Evolutionary conservation across 2,113 vertebrate species (phyloP).

Genomic region (Ictalurus furcatus): DNA sequence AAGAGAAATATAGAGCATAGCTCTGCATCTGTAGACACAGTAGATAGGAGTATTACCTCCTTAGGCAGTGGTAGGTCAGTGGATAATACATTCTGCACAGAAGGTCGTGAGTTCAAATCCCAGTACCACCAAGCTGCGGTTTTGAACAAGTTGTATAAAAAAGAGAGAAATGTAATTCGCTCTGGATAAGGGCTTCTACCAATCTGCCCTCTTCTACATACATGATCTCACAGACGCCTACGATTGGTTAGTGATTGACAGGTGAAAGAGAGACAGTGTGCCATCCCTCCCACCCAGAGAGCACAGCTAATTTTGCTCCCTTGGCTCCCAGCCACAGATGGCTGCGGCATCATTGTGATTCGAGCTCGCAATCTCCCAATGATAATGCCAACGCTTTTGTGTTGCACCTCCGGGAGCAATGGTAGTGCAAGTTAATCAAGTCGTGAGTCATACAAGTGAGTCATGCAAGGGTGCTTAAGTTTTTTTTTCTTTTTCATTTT

Average conservation of each 20-base stretch:
- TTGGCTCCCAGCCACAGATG: background rate
- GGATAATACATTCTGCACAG: too few relatives aligned
- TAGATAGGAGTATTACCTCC: background rate
- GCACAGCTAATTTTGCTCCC: background rate
- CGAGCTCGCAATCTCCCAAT: background rate
- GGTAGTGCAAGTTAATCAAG: background rate
- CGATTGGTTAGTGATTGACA: background rate
- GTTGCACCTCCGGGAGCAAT: background rate
- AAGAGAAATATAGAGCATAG: background rate
- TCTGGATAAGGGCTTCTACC: too few relatives aligned
- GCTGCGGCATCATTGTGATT: background rate
- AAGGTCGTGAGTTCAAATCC: too few relatives aligned
- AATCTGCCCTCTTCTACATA: background rate
- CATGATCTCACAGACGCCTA: background rate
- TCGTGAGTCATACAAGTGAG: background rate
- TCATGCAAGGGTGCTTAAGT: background rate
- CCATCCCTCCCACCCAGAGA: background rate
- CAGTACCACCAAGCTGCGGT: too few relatives aligned
- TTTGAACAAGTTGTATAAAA: too few relatives aligned
- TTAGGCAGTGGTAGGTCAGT: too few relatives aligned
- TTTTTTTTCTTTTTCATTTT: background rate
- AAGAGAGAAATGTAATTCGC: too few relatives aligned
- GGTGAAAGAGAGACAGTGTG: background rate
- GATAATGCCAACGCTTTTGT: background rate
- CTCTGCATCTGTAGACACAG: background rate